Conservation (phyloP, 1,140 invertebrate genomes). For the Apocrypta bakeri region DNA sequence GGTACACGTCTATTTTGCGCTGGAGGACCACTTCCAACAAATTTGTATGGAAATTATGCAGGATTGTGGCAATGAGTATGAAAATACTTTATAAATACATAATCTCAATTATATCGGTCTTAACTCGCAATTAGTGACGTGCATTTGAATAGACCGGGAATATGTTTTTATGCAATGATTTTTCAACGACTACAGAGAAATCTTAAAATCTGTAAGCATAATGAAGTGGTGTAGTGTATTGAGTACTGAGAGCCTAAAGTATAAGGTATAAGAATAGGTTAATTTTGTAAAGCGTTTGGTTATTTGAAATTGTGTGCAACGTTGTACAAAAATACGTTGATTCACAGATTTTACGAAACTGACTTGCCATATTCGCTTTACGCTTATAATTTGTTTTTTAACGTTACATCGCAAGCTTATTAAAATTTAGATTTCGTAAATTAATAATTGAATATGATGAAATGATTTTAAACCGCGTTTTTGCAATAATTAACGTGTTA, state of each 20-base stretch:
- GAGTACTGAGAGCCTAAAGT: constrained; percentile 35
- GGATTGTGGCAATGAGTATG: constrained; percentile 80
- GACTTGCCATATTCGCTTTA: constrained; percentile 24
- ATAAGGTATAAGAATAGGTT: constrained; percentile 37
- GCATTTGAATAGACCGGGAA: constrained; percentile 31
- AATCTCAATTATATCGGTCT: constrained; percentile 29
- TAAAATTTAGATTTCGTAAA: constrained; percentile 19
- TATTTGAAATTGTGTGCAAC: constrained; percentile 1
- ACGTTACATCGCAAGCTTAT: not conserved
- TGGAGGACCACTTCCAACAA: constrained; percentile 93
- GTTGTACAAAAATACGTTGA: constrained; percentile 18
- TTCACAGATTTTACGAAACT: constrained; percentile 28
- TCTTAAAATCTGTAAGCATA: constrained; percentile 26
- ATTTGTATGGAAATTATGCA: constrained; percentile 86
- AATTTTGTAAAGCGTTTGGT: constrained; percentile 42
- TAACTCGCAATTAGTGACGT: constrained; percentile 25
- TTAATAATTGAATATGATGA: not conserved
- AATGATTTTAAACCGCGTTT: constrained; percentile 19
- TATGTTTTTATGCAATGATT: constrained; percentile 5
- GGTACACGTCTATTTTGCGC: constrained; percentile 94
- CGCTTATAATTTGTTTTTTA: not conserved
- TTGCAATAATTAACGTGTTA: constrained; percentile 16
- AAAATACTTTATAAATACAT: constrained; percentile 12
- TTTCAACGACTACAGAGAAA: constrained; percentile 8
- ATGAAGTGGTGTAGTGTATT: constrained; percentile 13